Evolutionary conservation across 2,797 vertebrate species (phyloP), one percentile per base, ranked within the genome.

Genomic region (Schizothorax lantsangensis): DNA sequence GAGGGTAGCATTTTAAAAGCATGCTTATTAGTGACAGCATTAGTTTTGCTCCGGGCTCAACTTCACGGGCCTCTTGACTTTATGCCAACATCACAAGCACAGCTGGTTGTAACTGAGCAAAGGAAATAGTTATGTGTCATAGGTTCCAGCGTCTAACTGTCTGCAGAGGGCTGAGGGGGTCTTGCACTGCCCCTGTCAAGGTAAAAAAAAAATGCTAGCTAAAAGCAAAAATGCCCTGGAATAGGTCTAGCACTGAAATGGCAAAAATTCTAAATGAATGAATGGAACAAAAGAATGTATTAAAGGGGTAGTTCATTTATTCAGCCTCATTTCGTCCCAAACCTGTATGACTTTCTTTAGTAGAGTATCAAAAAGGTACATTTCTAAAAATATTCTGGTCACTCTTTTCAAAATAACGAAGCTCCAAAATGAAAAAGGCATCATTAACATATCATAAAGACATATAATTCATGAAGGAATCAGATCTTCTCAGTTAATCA

Each of bases 71-170:
- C 83, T 86, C 72, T 81, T 77, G 30, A 84, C 64, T 73, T 81
- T 84, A 88, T 66, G 82, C 69, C 79, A 87, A 88, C 57, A 87
- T 89, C 84, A 88, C 68, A 86, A 66, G 72, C 87, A 87, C 62
- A 71, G 68, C 85, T 85, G 81, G 57, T 49, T 45, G 57, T 81
- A 82, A 84, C 78, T 69, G 81, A 83, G 59, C 4, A 77, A 78
- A 64, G 88, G 77, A 72, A 80, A 75, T 69, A 77, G 78, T 71
- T 84, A 78, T 69, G 81, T 54, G 77, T 84, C 47, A 77, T 38
- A 68, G 77, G 78, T 80, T 84, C 77, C 87, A 84, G 83, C 66
- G 78, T 84, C 81, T 89, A 78, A 87, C 72, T 79, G 87, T 84
- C 87, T 89, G 84, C 81, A 49, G 33, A 72, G 43, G 82, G 72